phyloP scores from a whole-genome alignment of 2,888 invertebrate genomes.

The Apocheima hispidaria region DNA sequence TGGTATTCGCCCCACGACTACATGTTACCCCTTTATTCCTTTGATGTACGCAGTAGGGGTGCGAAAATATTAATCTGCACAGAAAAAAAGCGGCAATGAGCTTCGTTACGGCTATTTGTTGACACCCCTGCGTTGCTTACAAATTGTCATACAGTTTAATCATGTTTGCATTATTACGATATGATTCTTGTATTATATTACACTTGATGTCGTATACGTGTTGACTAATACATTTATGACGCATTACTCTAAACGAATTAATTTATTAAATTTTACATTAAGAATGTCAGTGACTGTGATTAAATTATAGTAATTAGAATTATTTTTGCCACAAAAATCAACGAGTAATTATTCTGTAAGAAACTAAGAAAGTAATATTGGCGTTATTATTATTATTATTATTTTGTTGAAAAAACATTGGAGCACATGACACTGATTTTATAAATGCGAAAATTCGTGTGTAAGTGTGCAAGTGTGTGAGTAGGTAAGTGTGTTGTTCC shows the following conservation, averaged over 20 bases:
- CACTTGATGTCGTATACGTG: conserved; percentile 72
- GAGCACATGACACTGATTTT: too few species aligned
- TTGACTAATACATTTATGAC: conserved; percentile 55
- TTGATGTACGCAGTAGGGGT: conserved; percentile 83
- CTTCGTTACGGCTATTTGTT: conserved; percentile 81
- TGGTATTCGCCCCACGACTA: conserved; percentile 77
- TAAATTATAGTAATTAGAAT: conserved; percentile 57
- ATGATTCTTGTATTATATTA: conserved; percentile 66
- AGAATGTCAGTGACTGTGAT: conserved; percentile 67
- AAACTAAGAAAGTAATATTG: too few species aligned
- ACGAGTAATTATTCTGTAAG: too few species aligned
- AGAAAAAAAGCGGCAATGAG: conserved; percentile 76
- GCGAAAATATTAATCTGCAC: conserved; percentile 79
- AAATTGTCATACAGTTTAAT: conserved; percentile 76
- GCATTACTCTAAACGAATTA: conserved; percentile 69
- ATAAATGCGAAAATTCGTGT: too few species aligned
- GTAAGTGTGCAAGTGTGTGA: too few species aligned
- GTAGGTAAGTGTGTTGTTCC: too few species aligned
- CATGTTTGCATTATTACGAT: conserved; percentile 70
- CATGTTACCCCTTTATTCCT: conserved; percentile 79
- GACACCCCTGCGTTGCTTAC: conserved; percentile 67
- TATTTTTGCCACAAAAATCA: conserved; percentile 58
- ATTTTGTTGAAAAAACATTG: too few species aligned
- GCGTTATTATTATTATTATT: too few species aligned
- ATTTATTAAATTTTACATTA: conserved; percentile 64